Conservation (phyloP, 2,888 invertebrate species). For the Smittia sp. region DNA sequence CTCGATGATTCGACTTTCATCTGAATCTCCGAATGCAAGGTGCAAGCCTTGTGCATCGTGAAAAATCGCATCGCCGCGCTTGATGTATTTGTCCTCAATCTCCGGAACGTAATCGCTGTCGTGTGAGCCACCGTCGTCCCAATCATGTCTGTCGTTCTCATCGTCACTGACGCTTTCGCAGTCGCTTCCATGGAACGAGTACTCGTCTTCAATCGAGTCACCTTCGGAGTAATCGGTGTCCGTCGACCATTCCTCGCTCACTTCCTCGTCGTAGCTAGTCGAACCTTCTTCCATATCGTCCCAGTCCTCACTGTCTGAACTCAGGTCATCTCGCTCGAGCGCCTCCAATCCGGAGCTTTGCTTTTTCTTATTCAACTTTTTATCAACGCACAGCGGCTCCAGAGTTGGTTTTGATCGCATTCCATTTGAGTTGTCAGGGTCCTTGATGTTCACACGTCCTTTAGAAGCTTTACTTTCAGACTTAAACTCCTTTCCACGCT, state of each 20-base stretch:
- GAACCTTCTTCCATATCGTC: background rate
- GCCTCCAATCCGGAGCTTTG: background rate
- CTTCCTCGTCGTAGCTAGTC: background rate
- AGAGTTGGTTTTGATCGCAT: background rate
- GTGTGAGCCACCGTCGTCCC: background rate
- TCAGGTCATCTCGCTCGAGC: background rate
- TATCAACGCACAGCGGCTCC: no score
- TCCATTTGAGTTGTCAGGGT: background rate
- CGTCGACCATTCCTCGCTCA: conserved; percentile 11
- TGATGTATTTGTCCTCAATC: conserved; percentile 46
- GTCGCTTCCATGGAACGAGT: conserved; percentile 27
- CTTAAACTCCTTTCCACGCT: background rate
- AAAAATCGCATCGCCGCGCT: conserved; percentile 46
- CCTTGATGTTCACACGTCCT: no score
- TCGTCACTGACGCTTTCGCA: background rate
- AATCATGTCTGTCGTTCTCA: background rate
- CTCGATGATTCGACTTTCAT: conserved; percentile 27
- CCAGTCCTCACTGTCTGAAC: background rate
- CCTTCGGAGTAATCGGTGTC: conserved; percentile 19
- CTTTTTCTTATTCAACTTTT: no score
- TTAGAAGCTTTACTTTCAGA: background rate
- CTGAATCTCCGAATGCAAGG: conserved; percentile 11
- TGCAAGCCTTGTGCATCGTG: conserved; percentile 43
- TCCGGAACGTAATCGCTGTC: conserved; percentile 21
- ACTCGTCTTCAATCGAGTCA: background rate